These are phyloP conservation scores for Pemphigus obesinymphae DNA, from an alignment of 1,140 invertebrate species.

Conservation along the genomic window DNA sequence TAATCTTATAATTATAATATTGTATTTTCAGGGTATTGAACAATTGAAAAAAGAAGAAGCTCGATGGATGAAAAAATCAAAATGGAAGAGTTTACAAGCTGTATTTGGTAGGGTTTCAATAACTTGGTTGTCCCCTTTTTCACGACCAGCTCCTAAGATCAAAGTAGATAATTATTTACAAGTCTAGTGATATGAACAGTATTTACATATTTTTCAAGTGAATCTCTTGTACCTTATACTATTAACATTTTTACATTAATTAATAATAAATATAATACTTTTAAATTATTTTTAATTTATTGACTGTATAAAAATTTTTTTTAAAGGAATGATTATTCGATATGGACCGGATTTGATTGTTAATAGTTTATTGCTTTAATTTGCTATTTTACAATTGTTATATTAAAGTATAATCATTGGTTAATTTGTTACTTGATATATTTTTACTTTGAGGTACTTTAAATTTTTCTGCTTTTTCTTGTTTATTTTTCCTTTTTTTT, in stretches of 20 bases:
- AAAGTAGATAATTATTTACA: constrained; percentile 72
- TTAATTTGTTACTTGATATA: constrained; percentile 9
- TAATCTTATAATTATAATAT: background rate
- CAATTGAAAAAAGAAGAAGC: constrained; percentile 91
- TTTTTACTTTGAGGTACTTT: background rate
- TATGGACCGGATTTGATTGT: background rate
- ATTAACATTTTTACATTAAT: background rate
- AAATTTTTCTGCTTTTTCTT: constrained; percentile 2
- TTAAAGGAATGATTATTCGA: background rate
- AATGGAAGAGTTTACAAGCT: constrained; percentile 89
- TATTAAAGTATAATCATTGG: background rate
- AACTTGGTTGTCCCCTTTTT: constrained; percentile 92
- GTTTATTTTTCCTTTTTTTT: background rate
- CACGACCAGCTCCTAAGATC: constrained; percentile 68
- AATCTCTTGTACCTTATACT: background rate
- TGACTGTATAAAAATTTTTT: background rate
- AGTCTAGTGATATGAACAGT: constrained; percentile 30
- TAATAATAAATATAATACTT: background rate
- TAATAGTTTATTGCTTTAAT: background rate
- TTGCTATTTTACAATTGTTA: constrained; percentile 1
- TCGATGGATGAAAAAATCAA: constrained; percentile 81
- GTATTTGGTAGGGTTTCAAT: constrained; percentile 92
- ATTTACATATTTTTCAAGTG: background rate
- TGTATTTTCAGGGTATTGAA: constrained; percentile 73
- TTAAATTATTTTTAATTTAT: background rate